Evolutionary conservation across 2,888 invertebrate genomes (phyloP).

Genomic region (Mythimna lalbum): DNA sequence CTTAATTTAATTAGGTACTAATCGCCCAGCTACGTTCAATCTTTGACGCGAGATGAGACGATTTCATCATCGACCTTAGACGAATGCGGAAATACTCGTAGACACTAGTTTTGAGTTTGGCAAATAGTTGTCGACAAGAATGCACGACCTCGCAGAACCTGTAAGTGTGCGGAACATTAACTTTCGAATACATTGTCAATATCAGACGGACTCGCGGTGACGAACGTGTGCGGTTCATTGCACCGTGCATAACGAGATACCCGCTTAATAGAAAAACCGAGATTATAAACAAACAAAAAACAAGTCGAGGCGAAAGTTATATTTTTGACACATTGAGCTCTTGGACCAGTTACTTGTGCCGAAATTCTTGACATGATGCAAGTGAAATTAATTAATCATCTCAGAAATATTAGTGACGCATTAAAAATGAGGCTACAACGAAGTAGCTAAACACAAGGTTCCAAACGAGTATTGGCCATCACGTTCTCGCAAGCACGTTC

Average conservation of each 20-base stretch:
- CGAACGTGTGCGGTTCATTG: conserved; percentile 66
- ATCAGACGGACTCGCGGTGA: conserved; percentile 69
- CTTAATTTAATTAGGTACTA: conserved; percentile 13
- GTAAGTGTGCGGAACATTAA: conserved; percentile 79
- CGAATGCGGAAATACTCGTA: conserved; percentile 63
- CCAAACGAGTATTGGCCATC: conserved; percentile 33
- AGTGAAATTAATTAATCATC: conserved; percentile 64
- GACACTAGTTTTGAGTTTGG: conserved; percentile 54
- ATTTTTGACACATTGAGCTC: conserved; percentile 70
- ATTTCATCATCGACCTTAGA: conserved; percentile 51
- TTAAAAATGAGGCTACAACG: conserved; percentile 2
- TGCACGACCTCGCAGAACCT: conserved; percentile 77
- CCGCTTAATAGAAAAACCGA: conserved; percentile 53
- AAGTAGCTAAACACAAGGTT: conserved; percentile 18
- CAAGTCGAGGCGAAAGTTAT: conserved; percentile 76
- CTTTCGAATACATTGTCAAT: conserved; percentile 87
- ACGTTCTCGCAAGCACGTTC: conserved; percentile 27
- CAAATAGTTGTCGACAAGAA: conserved; percentile 66
- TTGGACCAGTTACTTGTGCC: conserved; percentile 73
- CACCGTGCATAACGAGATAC: conserved; percentile 62
- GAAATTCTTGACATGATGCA: conserved; percentile 63
- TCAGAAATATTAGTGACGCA: conserved; percentile 66
- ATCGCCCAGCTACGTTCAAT: conserved; percentile 17
- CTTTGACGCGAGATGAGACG: conserved; percentile 44
- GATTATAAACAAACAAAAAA: conserved; percentile 67